phyloP scores from a whole-genome alignment of 2,113 vertebrate genomes.

The Spilogale gracilis region DNA sequence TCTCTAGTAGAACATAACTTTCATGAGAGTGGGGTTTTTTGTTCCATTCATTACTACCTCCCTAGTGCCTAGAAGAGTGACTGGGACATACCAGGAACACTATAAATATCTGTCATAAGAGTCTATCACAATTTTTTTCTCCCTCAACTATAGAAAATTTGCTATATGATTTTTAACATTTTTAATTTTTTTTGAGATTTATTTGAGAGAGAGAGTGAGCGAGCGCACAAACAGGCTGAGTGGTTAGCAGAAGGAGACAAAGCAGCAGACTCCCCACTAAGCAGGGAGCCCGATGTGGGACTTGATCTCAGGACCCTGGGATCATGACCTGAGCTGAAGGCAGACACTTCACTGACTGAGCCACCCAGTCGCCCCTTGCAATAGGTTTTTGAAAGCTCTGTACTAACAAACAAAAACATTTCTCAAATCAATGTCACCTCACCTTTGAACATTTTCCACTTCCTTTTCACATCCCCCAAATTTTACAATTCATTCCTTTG shows the following conservation, averaged over 20 bases:
- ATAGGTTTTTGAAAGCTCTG: not conserved
- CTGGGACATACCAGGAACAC: not conserved
- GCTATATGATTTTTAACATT: not conserved
- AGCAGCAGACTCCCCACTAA: no score
- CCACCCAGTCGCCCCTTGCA: not conserved
- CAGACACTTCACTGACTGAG: no score
- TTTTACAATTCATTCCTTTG: not conserved
- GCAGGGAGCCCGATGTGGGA: no score
- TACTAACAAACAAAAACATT: not conserved
- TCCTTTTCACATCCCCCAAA: not conserved
- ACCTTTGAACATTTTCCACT: not conserved
- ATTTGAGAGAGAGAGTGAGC: no score
- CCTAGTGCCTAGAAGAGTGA: not conserved
- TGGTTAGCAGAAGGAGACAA: no score
- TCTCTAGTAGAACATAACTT: not conserved
- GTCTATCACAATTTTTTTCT: not conserved
- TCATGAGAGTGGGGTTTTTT: not conserved
- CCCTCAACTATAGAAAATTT: not conserved
- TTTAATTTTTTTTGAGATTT: no score
- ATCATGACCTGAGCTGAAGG: no score
- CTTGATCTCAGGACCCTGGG: no score
- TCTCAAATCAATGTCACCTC: not conserved
- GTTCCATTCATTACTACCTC: not conserved
- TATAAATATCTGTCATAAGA: not conserved
- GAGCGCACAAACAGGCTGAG: no score